Evolutionary conservation across 2,113 vertebrate genomes (phyloP).

Genomic region (Chelonoidis abingdonii): DNA sequence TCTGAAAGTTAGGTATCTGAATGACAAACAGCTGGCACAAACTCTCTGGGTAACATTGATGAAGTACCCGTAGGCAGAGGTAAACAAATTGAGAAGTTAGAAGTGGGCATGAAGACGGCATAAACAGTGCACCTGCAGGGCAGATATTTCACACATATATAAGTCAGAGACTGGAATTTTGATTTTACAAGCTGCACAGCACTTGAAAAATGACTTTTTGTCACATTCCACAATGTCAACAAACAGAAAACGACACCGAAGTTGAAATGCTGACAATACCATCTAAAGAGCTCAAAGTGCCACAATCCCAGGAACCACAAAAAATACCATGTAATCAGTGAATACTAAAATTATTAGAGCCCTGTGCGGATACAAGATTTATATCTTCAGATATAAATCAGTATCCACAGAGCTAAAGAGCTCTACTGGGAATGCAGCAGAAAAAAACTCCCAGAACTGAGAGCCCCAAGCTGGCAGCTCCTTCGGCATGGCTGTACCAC

Average conservation of each 20-base stretch:
- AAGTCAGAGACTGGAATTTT: neutral
- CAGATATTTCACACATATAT: neutral
- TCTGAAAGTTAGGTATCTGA: neutral
- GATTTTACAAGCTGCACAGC: neutral
- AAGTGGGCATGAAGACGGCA: neutral
- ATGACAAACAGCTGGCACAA: neutral
- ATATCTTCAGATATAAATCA: no score
- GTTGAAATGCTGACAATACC: neutral
- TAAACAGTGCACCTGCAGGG: neutral
- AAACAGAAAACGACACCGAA: neutral
- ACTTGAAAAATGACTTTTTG: neutral
- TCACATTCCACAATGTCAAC: neutral
- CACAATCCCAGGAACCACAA: neutral
- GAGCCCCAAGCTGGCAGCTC: no score
- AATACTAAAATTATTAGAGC: neutral
- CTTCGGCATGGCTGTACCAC: no score
- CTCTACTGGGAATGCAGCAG: no score
- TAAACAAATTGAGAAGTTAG: neutral
- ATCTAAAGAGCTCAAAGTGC: neutral
- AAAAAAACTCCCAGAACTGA: no score
- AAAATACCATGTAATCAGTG: neutral
- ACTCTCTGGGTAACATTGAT: neutral
- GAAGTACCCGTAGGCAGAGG: neutral
- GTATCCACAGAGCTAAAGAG: no score
- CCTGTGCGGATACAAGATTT: no score